Evolutionary conservation across 2,797 vertebrate genomes (phyloP), one percentile per base, ranked within the genome.

Genomic region (Fistularia commersonii): DNA sequence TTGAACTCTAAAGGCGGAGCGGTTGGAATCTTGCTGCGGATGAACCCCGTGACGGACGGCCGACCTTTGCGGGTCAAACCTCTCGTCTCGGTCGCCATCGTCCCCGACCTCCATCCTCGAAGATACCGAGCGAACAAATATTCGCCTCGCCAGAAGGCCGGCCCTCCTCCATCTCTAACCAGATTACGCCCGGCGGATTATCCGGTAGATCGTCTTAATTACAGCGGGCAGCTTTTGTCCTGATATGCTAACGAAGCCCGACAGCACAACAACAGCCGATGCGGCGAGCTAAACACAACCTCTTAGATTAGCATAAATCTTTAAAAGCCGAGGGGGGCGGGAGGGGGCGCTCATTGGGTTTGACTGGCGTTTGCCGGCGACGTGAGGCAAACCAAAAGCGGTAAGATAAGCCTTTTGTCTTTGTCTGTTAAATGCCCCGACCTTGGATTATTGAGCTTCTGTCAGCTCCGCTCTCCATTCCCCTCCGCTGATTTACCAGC

Each of bases 331-430:
- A 23, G 23, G 23, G 23, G 23, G 23, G 71, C 50, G 66, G 64
- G 62, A 11, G 41, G 76, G 78, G 80, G 76, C 81, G 67, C 54
- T 87, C 84, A 81, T 14, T 53, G 14, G 46, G 45, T 73, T 58
- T 83, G 76, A 82, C 50, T 80, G 77, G 57, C 69, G 54, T 66
- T 11, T 64, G 45, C 60, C 59, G 67, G 63, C 60, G 64, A 73
- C 73, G 66, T 56, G 69, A 81, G 57, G 64, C 62, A 74, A 65
- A 79, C n/a, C 54, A 71, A 82, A 78, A 79, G 70, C 66, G 76
- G 68, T 72, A 60, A 76, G 80, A 83, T 86, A 85, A 88, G 85
- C 81, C 72, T 76, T 84, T 82, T 83, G 83, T 87, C 79, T 84
- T 69, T 80, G 72, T 61, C 66, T 82, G 80, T 75, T 87, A 81